Evolutionary conservation across 2,888 invertebrate species (phyloP), one percentile per base, ranked within the genome.

Genomic region (Lepidochrysops patricia): DNA sequence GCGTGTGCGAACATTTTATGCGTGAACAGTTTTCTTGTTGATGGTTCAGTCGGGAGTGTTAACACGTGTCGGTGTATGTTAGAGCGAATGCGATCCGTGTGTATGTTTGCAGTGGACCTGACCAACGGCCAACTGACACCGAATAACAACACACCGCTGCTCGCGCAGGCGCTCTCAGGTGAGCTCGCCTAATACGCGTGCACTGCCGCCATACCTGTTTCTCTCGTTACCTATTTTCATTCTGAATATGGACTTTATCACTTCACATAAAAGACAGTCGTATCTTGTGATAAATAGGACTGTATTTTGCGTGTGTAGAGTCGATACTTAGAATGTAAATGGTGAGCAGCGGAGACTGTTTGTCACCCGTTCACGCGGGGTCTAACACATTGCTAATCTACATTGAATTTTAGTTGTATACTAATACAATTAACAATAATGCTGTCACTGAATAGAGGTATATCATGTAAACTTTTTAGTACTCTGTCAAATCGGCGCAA

Each of bases 81-180:
- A 82, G 84, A 80, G 82, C 82, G 90, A 82, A 89, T 90, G 90
- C 91, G 89, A 91, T 89, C 84, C 83, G 82, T 91, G 90, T 91
- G 90, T 91, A 89, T 91, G 90, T 93, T 93, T 93, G 89, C 93
- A 96, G 96, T 97, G 93, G 97, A 97, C 92, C 94, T 97, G 91
- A 95, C 96, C 92, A 97, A 97, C 90, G 97, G 97, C 89, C 97
- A 97, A 92, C 94, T 97, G 89, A 97, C 97, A 86, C 96, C 96
- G 89, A 97, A 97, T 93, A 96, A 96, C 94, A 97, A 96, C 91
- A 96, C 96, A 85, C 96, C 97, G 84, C 93, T 97, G 91, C 94
- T 97, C 91, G 97, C 97, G 91, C 97, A 97, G 92, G 96, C 96
- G 83, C 93, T 97, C 90, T 97, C 97, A 95, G 97, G 97, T 97